Percentiles rank a stretch among this genome's conserved stretches.
phyloP scores from a whole-genome alignment of 2,113 vertebrate species.

The Vanacampus margaritifer region DNA sequence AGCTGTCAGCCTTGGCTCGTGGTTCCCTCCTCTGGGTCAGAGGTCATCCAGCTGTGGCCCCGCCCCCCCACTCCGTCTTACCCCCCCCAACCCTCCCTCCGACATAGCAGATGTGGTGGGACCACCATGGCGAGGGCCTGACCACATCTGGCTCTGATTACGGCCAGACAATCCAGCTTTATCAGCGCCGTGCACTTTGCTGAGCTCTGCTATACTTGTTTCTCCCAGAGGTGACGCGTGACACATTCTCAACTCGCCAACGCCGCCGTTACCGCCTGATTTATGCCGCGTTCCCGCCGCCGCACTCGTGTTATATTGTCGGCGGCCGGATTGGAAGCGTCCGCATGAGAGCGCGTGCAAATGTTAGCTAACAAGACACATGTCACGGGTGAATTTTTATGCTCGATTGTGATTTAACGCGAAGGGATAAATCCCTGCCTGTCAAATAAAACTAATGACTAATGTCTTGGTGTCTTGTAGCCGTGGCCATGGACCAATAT shows the following conservation, averaged over 20 bases:
- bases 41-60: constrained; percentile 76
- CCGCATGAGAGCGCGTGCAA: constrained; percentile 1
- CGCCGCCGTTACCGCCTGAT: constrained; percentile 45
- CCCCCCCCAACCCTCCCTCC: constrained; percentile 43
- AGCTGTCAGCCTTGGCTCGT: constrained; percentile 72
- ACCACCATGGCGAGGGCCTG: constrained; percentile 70
- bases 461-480: constrained; percentile 74
- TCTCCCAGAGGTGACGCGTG: constrained; percentile 63
- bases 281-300: constrained; percentile 46
- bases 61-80: constrained; percentile 35
- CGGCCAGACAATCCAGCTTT: constrained; percentile 74
- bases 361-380: constrained; percentile 10
- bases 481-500: constrained; percentile 64
- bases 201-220: constrained; percentile 56
- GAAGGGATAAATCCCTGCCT: constrained; percentile 72
- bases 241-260: constrained; percentile 68
- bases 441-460: constrained; percentile 73
- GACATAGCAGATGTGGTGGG: constrained; percentile 71
- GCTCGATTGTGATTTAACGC: constrained; percentile 47
- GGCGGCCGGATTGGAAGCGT: constrained; percentile 9
- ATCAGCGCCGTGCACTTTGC: constrained; percentile 67
- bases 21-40: constrained; percentile 69
- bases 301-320: constrained; percentile 14
- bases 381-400: constrained; percentile 18
- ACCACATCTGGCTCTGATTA: constrained; percentile 78